Evolutionary conservation across 2,113 vertebrate species (phyloP), one percentile per base, ranked within the genome.

Genomic region (Amblyopsis rosae): DNA sequence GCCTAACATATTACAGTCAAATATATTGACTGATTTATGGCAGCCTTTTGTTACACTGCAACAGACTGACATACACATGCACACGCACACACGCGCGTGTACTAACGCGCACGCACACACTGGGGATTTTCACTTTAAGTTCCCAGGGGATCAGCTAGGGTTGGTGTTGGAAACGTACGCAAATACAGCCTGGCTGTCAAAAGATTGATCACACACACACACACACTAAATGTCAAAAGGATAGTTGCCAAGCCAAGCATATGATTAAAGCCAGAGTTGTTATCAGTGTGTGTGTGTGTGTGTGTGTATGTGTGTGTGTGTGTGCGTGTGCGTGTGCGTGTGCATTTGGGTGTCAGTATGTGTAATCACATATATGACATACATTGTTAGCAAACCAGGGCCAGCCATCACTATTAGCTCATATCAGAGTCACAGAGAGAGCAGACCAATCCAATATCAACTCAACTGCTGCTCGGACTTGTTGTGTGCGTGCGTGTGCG

Each of bases 141-240:
- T 80, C 72, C 62, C 68, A 67, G 3, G 8, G 59, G 70, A 68
- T 62, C 60, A 65, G 56, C 46, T 54, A n/a, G 10, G 13, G 26
- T 90, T 85, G 86, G 47, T 45, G 45, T 83, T 82, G 64, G 69
- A 69, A 47, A 32, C 1, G 11, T 71, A 54, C 63, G 46, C 61
- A 67, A 69, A 70, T 84, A 86, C 75, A 74, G 48, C 69, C 12
- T 65, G 48, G 59, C 69, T 83, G 87, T 82, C 82, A 85, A 77
- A 76, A 53, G 57, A 41, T 55, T 61, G 67, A 81, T 77, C 16
- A 50, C 11, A 32, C 48, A 63, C 32, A 35, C 49, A 12, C 26
- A 1, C 15, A 67, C 16, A 50, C 11, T 13, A 17, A 63, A 12
- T 15, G 49, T 51, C 2, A 59, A n/a, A 48, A 15, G 59, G 9